Base-by-base conservation (phyloP, 2,113 vertebrate genomes). In the Cardinalis cardinalis region DNA sequence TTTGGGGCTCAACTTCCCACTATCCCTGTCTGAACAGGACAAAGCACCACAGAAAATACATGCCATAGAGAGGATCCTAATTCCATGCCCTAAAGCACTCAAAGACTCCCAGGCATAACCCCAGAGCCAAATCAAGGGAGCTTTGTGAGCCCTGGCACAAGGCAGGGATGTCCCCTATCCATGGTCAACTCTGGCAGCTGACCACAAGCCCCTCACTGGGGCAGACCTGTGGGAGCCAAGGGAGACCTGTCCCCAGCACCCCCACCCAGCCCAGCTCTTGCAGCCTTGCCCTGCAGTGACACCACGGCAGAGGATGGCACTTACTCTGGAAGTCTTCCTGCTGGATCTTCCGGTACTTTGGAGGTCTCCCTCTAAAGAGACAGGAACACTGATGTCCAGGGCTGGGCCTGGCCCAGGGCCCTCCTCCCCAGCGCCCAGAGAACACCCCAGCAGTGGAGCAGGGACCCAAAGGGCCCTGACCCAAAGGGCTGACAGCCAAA, bases 281-380 rank as follows among this genome's bases (percentile, higher is more conserved):
- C 1, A 25, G 32, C 46, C 60, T 28, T 20, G 48, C 36, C 64
- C 52, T 41, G 48, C 4, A 6, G 19, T 40, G 41, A 70, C 68
- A 34, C 36, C 16, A 4, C 1, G 23, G 36, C 34, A 61, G 46
- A 93, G 52, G 49, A 64, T 2, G 4, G 56, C 38, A 63, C 99
- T 98, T 97, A 99, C 99, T 98, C 72, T 99, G 98, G 94, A 98
- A 99, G 87, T 98, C 98, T 96, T 99, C 98, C 88, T 98, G 99
- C 43, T 99, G 98, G 94, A 97, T 98, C 97, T 99, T 99, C 85
- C 97, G 98, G 95, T 98, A 99, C 97, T 99, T 99, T 20, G 99
- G 99, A 87, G 99, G 99, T 61, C 99, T 98, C 36, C 99, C 99
- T 97, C 99, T 98, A 96, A 74, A 96, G 94, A 97, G 92, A 97